Evolutionary conservation across 2,113 vertebrate genomes (phyloP).

Genomic region (Micronisus gabar): DNA sequence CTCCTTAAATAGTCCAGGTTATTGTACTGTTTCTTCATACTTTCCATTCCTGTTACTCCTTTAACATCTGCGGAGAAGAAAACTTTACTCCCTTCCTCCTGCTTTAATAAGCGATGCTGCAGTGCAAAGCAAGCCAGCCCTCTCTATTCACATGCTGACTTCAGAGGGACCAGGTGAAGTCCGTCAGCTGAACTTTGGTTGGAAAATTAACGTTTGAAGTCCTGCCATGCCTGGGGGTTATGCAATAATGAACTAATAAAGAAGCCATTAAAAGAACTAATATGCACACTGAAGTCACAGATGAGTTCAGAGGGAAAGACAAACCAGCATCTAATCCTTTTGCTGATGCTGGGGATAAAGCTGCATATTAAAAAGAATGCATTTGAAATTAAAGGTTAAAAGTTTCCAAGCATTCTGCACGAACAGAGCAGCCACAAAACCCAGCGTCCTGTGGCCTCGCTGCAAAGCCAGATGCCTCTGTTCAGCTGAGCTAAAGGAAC

Average conservation of each 20-base stretch:
- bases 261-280: conserved; percentile 43
- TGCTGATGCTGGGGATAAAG: conserved; percentile 1
- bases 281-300: conserved; percentile 6
- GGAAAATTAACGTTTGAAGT: conserved; percentile 43
- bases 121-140: not conserved
- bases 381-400: conserved; percentile 3
- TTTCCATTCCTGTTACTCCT: not conserved
- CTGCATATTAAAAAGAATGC: not conserved
- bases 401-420: not conserved
- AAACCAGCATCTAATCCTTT: conserved; percentile 28
- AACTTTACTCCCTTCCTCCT: not conserved
- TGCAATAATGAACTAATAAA: conserved; percentile 42
- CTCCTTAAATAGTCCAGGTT: not conserved
- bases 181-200: conserved; percentile 7
- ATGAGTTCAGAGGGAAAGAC: conserved; percentile 31
- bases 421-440: not conserved
- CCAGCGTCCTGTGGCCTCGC: not conserved
- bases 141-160: not conserved
- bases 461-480: not conserved
- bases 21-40: not conserved
- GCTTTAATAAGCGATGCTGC: fast-evolving
- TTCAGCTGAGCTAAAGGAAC: not conserved
- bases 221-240: conserved; percentile 36
- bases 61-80: not conserved
- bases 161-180: not conserved